Conservation (phyloP, 2,113 vertebrate species). For the Canis aureus region DNA sequence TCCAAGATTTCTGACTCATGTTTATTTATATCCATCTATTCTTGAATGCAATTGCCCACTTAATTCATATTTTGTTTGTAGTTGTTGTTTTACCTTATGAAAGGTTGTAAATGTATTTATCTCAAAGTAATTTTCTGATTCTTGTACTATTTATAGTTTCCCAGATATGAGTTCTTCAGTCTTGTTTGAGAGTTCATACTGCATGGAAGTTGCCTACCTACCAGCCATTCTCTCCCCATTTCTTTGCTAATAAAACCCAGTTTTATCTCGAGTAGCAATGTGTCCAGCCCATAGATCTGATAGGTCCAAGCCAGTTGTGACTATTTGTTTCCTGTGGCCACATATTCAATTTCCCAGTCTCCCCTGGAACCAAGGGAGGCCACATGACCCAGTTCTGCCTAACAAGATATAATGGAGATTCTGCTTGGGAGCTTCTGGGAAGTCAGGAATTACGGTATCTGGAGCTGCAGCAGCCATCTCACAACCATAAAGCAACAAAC, state of each 20-base stretch:
- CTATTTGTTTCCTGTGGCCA: neutral
- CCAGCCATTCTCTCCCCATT: neutral
- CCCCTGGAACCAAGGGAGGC: neutral
- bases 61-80: slow-evolving; percentile 21
- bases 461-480: neutral
- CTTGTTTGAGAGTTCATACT: neutral
- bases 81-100: neutral
- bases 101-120: neutral
- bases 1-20: slow-evolving; percentile 24
- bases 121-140: slow-evolving; percentile 39
- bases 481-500: neutral
- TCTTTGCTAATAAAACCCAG: neutral
- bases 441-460: neutral
- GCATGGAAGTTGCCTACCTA: neutral
- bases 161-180: neutral
- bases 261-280: neutral
- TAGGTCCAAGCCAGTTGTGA: neutral
- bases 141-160: neutral
- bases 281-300: neutral
- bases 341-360: neutral
- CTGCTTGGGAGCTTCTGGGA: neutral
- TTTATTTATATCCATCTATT: neutral
- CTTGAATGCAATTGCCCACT: neutral
- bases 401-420: neutral
- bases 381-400: neutral